Conservation (phyloP, 1,140 invertebrate species). For the Cotesia chilonis region DNA sequence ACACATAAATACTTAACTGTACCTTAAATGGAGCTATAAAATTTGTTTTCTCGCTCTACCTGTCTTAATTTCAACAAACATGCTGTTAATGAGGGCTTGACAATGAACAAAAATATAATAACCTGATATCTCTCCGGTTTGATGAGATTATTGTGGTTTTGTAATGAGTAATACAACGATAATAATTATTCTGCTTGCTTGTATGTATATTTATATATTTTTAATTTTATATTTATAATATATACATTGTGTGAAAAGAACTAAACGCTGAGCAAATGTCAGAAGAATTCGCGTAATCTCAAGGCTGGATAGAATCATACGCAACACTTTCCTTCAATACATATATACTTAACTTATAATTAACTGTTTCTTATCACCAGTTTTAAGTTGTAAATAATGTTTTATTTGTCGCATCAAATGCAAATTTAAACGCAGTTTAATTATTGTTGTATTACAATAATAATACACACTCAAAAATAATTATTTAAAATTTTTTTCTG, state of each 20-base stretch:
- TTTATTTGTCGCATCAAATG: neutral
- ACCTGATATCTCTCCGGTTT: slow-evolving; percentile 1
- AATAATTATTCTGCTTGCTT: neutral
- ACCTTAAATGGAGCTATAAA: no score
- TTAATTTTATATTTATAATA: neutral
- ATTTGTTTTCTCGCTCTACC: no score
- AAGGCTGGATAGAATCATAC: slow-evolving; percentile 4
- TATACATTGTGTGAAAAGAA: neutral
- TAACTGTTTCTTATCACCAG: slow-evolving; percentile 3
- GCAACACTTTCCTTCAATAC: slow-evolving; percentile 10
- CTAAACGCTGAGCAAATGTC: slow-evolving; percentile 14
- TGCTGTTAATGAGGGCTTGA: no score
- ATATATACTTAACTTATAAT: neutral
- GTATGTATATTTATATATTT: no score
- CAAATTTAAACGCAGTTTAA: neutral
- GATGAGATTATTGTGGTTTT: slow-evolving; percentile 1
- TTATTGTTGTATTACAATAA: neutral
- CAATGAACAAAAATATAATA: no score
- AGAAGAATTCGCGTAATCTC: slow-evolving; percentile 29
- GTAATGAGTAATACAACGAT: slow-evolving; percentile 16
- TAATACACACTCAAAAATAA: no score
- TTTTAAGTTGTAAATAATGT: neutral
- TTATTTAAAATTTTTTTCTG: no score
- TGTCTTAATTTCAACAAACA: no score
- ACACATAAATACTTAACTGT: no score